Percentiles rank a stretch among this genome's conserved stretches.
These are phyloP conservation scores for Drosophila asahinai DNA, from an alignment of 1,140 invertebrate genomes.

Conservation along the genomic window DNA sequence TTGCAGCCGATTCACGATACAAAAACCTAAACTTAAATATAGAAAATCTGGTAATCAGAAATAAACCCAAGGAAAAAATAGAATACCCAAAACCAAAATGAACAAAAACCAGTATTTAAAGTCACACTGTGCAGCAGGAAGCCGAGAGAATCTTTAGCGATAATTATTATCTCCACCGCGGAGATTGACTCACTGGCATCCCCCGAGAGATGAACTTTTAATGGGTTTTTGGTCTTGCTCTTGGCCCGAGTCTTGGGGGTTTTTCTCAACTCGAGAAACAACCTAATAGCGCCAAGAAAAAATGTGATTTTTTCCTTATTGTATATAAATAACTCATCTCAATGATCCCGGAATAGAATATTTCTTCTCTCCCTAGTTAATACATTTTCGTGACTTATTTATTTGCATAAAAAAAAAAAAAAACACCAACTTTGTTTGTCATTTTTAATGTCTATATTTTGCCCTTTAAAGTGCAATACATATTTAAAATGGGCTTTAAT, in stretches of 20 bases:
- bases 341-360: constrained; percentile 5
- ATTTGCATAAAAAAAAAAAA: constrained; percentile 7
- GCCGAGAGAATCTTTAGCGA: background rate
- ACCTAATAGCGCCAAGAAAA: background rate
- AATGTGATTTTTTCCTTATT: constrained; percentile 1
- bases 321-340: background rate
- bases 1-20: constrained; percentile 13
- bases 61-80: constrained; percentile 27
- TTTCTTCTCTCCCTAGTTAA: background rate
- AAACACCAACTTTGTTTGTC: background rate
- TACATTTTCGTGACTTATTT: constrained; percentile 19
- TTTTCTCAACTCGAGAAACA: background rate
- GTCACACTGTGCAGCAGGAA: constrained; percentile 38
- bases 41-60: constrained; percentile 42
- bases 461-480: background rate
- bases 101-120: constrained; percentile 36
- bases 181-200: constrained; percentile 40
- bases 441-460: background rate
- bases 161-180: constrained; percentile 6
- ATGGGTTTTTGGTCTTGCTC: background rate
- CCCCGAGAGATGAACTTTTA: constrained; percentile 17
- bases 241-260: background rate
- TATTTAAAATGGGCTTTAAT: background rate
- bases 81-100: constrained; percentile 6
- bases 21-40: constrained; percentile 39